Evolutionary conservation across 2,888 invertebrate species (phyloP).

Genomic region (Ceratothoa steindachneri): DNA sequence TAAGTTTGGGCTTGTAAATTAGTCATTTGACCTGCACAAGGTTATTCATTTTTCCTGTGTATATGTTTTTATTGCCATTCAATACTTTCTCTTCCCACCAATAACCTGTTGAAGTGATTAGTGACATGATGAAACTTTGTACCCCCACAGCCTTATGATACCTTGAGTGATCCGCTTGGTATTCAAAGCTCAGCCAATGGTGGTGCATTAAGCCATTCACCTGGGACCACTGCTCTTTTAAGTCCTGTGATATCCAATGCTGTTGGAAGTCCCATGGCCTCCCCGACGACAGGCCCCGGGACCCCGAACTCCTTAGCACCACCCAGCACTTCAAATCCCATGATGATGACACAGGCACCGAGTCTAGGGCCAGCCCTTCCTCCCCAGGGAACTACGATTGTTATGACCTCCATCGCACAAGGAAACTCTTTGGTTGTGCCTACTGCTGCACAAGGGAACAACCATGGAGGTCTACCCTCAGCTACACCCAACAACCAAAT

Average conservation of each 20-base stretch:
- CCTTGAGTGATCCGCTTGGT: slow-evolving; percentile 83
- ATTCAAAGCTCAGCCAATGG: slow-evolving; percentile 59
- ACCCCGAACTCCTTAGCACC: slow-evolving; percentile 1
- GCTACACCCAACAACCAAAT: slow-evolving; percentile 51
- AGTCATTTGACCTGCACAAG: too few species aligned
- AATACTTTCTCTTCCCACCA: too few species aligned
- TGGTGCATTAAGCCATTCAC: slow-evolving; percentile 8
- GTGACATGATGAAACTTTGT: too few species aligned
- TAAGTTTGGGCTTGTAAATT: too few species aligned
- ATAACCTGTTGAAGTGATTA: too few species aligned
- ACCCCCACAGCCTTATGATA: slow-evolving; percentile 65
- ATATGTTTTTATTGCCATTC: too few species aligned
- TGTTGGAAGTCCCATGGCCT: neutral
- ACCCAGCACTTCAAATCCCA: neutral
- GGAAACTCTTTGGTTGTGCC: slow-evolving; percentile 16
- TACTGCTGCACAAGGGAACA: slow-evolving; percentile 26
- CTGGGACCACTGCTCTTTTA: neutral
- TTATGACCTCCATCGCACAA: neutral
- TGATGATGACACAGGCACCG: neutral
- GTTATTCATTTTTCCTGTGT: too few species aligned
- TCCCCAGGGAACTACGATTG: neutral
- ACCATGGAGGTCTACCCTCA: slow-evolving; percentile 26
- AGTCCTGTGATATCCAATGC: neutral
- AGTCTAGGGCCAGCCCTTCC: neutral
- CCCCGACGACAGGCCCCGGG: neutral